Evolutionary conservation across 2,888 invertebrate species (phyloP).

Genomic region (Diarsia brunnea): DNA sequence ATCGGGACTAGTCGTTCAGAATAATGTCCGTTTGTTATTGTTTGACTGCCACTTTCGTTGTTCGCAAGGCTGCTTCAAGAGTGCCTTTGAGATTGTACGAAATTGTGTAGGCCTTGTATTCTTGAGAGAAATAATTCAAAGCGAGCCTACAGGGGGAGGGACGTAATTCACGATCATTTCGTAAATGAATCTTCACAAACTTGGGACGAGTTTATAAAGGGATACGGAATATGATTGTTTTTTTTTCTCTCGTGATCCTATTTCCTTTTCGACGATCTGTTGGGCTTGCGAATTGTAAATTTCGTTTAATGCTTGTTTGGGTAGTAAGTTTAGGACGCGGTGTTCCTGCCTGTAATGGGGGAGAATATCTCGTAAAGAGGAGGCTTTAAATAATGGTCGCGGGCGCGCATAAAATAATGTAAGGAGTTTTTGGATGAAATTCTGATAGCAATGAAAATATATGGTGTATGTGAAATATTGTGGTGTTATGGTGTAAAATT

Average conservation of each 20-base stretch:
- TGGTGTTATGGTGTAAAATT: neutral
- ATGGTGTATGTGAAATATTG: neutral
- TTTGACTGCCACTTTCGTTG: constrained; percentile 69
- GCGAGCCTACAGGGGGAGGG: constrained; percentile 25
- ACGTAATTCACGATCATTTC: constrained; percentile 63
- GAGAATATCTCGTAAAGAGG: constrained; percentile 42
- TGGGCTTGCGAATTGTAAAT: constrained; percentile 67
- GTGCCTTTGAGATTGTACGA: constrained; percentile 59
- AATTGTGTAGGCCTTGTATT: constrained; percentile 64
- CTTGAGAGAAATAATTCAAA: constrained; percentile 62
- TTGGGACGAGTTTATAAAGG: constrained; percentile 67
- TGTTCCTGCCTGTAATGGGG: constrained; percentile 40
- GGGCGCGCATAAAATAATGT: constrained; percentile 27
- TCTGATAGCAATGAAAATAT: constrained; percentile 13
- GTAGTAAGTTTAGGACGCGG: constrained; percentile 52
- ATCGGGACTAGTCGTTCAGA: constrained; percentile 71
- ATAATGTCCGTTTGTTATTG: constrained; percentile 73
- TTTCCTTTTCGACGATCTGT: constrained; percentile 62
- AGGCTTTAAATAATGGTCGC: constrained; percentile 52
- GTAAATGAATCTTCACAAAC: constrained; percentile 66
- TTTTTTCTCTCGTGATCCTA: constrained; percentile 57
- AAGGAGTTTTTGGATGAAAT: constrained; percentile 25
- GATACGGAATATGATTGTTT: constrained; percentile 66
- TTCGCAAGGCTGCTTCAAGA: constrained; percentile 59
- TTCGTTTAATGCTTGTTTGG: constrained; percentile 62